These are phyloP conservation scores for Spongilla lacustris DNA, from an alignment of 37 sponge, comb jelly and placozoan species.

Conservation along the genomic window DNA sequence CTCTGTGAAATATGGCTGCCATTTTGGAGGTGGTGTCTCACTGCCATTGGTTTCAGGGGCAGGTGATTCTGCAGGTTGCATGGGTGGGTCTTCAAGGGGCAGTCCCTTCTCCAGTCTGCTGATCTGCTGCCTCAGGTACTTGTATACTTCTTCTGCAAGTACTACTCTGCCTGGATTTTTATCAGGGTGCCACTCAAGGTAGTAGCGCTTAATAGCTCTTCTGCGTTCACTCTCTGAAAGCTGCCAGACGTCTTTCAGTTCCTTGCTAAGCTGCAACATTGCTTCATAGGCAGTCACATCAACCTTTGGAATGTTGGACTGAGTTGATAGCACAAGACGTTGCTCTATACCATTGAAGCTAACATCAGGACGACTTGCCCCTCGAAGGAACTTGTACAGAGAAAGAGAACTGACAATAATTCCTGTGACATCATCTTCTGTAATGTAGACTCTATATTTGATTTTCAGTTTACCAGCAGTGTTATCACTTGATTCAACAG, in stretches of 20 bases:
- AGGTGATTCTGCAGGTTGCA: neutral
- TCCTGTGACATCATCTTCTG: slow-evolving; percentile 22
- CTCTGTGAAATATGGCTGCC: neutral
- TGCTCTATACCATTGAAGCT: neutral
- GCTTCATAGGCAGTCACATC: neutral
- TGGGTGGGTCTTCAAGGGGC: slow-evolving; percentile 14
- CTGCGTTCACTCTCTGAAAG: slow-evolving; percentile 25
- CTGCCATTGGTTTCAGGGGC: neutral
- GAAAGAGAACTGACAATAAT: slow-evolving; percentile 41
- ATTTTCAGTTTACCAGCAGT: neutral
- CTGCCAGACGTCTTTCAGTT: slow-evolving; percentile 33
- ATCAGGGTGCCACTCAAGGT: slow-evolving; percentile 60
- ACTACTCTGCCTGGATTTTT: slow-evolving; percentile 18
- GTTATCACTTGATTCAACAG: neutral
- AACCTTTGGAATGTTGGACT: neutral
- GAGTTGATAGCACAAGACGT: neutral
- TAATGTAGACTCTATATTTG: slow-evolving; percentile 12
- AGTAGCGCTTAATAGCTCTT: slow-evolving; percentile 48
- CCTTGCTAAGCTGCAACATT: slow-evolving; percentile 7
- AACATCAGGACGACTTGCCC: neutral
- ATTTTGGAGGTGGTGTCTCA: neutral
- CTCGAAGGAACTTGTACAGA: slow-evolving; percentile 55
- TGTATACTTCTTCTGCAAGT: slow-evolving; percentile 37
- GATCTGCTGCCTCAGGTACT: slow-evolving; percentile 18
- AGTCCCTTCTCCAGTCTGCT: slow-evolving; percentile 26